These are phyloP conservation scores for Tetramorium alpestre DNA, from an alignment of 1,140 invertebrate species.

Conservation along the genomic window DNA sequence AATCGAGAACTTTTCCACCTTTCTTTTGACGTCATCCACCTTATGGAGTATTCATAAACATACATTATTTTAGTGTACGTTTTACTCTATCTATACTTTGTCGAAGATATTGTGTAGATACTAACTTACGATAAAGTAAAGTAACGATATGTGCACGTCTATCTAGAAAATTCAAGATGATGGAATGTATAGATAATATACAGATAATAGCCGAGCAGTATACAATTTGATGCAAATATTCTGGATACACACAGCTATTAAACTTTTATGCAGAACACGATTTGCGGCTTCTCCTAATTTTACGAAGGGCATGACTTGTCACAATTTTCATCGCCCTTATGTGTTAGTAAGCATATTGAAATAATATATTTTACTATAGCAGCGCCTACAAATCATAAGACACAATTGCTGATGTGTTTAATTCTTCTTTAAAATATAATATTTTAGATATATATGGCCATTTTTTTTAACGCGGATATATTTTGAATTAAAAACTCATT, in stretches of 20 bases:
- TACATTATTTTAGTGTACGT: neutral
- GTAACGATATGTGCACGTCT: neutral
- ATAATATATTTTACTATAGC: neutral
- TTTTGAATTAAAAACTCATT: slow-evolving; percentile 22
- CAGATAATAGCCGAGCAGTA: neutral
- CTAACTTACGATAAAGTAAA: slow-evolving; percentile 20
- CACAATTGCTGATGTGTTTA: neutral
- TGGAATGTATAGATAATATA: neutral
- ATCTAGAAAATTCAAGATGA: slow-evolving; percentile 16
- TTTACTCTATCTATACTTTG: slow-evolving; percentile 1
- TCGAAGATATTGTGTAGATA: neutral
- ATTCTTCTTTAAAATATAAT: neutral
- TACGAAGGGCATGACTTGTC: slow-evolving; percentile 61
- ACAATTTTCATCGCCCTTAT: slow-evolving; percentile 62
- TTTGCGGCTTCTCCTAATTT: neutral
- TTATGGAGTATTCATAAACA: neutral
- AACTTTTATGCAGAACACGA: slow-evolving; percentile 2
- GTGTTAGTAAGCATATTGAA: slow-evolving; percentile 1
- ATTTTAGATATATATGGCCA: neutral
- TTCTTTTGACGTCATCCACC: neutral
- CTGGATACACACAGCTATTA: neutral
- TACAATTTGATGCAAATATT: neutral
- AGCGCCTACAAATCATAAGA: neutral
- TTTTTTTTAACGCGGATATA: neutral
- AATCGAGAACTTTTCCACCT: neutral